Percentiles rank a stretch among this genome's conserved stretches.
phyloP scores from a whole-genome alignment of 1,140 invertebrate species.

The Druon quercuslanigerum region DNA sequence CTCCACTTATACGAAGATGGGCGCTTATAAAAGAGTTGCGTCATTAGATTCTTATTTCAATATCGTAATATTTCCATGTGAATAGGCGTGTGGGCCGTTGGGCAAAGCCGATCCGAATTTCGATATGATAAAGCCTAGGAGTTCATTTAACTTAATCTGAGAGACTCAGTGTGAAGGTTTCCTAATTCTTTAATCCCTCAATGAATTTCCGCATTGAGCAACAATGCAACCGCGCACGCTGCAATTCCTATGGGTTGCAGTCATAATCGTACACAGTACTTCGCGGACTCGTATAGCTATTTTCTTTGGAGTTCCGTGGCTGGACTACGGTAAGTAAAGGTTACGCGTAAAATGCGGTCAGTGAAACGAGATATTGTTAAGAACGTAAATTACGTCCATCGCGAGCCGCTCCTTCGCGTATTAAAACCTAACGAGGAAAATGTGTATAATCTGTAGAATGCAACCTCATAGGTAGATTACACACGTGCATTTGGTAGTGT shows the following conservation, averaged over 20 bases:
- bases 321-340: slow-evolving; percentile 17
- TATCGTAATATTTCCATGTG: no score
- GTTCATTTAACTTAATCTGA: no score
- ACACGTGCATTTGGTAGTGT: no score
- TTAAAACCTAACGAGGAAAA: slow-evolving; percentile 23
- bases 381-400: slow-evolving; percentile 26
- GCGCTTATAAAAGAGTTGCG: no score
- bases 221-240: not conserved
- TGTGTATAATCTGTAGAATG: slow-evolving; percentile 2
- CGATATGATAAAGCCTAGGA: no score
- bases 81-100: no score
- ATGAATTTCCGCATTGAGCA: not conserved
- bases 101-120: no score
- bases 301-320: not conserved
- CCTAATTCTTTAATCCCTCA: no score
- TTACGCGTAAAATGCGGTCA: slow-evolving; percentile 31
- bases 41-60: no score
- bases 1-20: no score
- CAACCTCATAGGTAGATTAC: not conserved
- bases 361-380: slow-evolving; percentile 31
- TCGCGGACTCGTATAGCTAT: slow-evolving; percentile 13
- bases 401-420: slow-evolving; percentile 12
- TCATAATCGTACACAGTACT: slow-evolving; percentile 17
- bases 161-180: no score
- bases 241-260: not conserved